Base-by-base conservation (phyloP, 1,140 invertebrate genomes). In the Lepidurus couesii region DNA sequence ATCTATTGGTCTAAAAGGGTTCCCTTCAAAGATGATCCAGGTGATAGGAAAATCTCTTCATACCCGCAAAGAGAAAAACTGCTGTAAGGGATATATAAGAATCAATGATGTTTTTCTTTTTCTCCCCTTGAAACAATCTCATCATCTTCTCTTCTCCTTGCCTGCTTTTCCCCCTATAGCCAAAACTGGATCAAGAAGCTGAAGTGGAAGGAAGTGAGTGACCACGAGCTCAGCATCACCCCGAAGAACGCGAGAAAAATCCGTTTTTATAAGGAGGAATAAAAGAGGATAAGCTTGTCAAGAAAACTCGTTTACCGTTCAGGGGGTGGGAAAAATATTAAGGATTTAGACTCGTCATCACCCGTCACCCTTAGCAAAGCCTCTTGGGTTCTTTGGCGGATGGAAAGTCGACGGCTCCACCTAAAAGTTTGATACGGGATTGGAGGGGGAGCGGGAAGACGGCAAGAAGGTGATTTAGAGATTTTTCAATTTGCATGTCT, bases 401-500 rank as follows among this genome's bases (percentile, higher is more conserved):
- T n/a, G 53, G 13, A 65, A 65, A 65, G 53, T 65, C 13, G 53
- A 65, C 53, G 53, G 21, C 13, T 65, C 53, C 53, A 13, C 13
- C 53, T 21, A 21, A 65, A 65, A n/a, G 53, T 16, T 21, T 13
- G 53, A 16, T 65, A 65, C 53, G 53, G 34, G 34, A 34, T 65
- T 65, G 21, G 13, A 16, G 21, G 8, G 16, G 16, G 16, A 13
- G 6, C 16, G 21, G 53, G n/a, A 4, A 65, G 16, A 65, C 4
- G 21, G 53, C 16, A 65, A 65, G 53, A 65, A 65, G 21, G 53
- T 21, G 53, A 65, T 65, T 65, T 65, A 65, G 53, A 65, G 53
- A 65, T 65, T 65, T 65, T 65, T 65, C 53, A 65, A 65, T 65
- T 65, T 65, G 53, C 53, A 65, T 65, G 9, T 65, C 53, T 65